Base-by-base conservation (phyloP, 2,113 vertebrate genomes). In the Zosterops borbonicus region DNA sequence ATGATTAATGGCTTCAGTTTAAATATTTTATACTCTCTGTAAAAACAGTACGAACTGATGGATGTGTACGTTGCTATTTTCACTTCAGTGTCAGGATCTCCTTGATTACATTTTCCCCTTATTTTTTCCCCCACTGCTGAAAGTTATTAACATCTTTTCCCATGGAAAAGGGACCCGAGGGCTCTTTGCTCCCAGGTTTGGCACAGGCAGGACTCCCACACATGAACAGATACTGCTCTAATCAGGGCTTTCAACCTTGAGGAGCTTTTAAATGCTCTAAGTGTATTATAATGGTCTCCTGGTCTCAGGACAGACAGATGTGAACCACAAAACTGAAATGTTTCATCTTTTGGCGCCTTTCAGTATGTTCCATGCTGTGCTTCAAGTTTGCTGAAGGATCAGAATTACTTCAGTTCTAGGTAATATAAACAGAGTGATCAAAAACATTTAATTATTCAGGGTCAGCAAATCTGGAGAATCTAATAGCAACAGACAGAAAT, bases 301-400 rank as follows among this genome's bases (percentile, higher is more conserved):
- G 92, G 86, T 93, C 91, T 91, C 96, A 93, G 96, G 89, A 96
- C 92, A 96, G 95, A 97, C 95, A 97, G 94, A 97, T 94, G 95
- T 91, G 91, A 97, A 91, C 95, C 92, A 81, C 96, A 95, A 97
- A 97, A 96, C 92, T 90, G 85, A 97, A 98, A 97, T 81, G 89
- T 97, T 96, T 97, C 93, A 55, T 95, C 93, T 95, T 96, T 97
- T 96, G 95, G 91, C 91, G 95, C 96, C 96, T 97, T 96, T 97
- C 92, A 84, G 83, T 92, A 97, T 92, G 96, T 97, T 96, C 78
- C 94, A 92, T 94, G 95, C 95, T 97, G 71, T 96, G 97, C 97
- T 96, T 93, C 93, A 93, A 96, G 95, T 95, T 96, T 96, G 92
- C 94, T 95, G 95, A 96, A 93, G 95, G 94, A 98, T 97, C 97